Conservation (phyloP, 2,797 vertebrate genomes). For the Ctenopoma kingsleyae region DNA sequence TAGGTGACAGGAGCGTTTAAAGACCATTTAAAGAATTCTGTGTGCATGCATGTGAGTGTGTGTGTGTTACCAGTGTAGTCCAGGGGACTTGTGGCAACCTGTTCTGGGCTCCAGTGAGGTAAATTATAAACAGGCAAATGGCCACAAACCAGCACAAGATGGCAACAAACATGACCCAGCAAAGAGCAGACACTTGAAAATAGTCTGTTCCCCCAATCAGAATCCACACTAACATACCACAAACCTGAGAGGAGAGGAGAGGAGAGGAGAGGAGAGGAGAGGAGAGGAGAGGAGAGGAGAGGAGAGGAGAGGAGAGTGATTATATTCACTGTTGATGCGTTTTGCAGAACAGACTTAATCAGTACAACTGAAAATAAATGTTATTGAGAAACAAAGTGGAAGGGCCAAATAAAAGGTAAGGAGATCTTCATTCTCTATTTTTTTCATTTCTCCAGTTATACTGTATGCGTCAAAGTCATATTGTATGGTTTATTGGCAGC, state of each 20-base stretch:
- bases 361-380: background rate
- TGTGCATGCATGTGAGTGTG: background rate
- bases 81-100: slow-evolving; percentile 90
- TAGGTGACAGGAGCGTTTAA: no score
- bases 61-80: slow-evolving; percentile 85
- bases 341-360: background rate
- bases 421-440: no score
- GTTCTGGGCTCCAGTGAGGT: slow-evolving; percentile 89
- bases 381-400: background rate
- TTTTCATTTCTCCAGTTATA: no score
- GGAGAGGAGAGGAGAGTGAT: no score
- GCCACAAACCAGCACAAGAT: slow-evolving; percentile 92
- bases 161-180: slow-evolving; percentile 94
- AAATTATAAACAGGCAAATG: slow-evolving; percentile 89
- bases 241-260: slow-evolving; percentile 76
- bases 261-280: background rate
- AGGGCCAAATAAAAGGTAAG: background rate
- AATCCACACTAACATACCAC: slow-evolving; percentile 93
- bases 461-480: no score
- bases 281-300: no score
- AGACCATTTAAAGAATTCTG: background rate
- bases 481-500: background rate
- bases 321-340: background rate
- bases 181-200: slow-evolving; percentile 86
- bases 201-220: slow-evolving; percentile 92